These are phyloP conservation scores for Okapia johnstoni DNA, from an alignment of 2,113 vertebrate genomes.

Conservation along the genomic window DNA sequence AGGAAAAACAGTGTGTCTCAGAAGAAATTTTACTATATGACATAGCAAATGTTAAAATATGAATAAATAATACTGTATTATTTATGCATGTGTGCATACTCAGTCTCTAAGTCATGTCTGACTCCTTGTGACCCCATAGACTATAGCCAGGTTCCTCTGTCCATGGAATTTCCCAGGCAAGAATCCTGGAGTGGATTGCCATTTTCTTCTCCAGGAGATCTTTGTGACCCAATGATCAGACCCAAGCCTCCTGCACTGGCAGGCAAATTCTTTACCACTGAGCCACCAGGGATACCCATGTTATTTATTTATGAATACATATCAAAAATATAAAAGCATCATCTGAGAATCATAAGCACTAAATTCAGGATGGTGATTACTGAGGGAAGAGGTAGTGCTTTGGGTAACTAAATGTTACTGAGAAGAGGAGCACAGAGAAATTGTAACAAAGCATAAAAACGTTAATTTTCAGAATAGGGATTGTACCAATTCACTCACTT, in stretches of 20 bases:
- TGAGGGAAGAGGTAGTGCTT: not conserved
- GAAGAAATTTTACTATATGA: not conserved
- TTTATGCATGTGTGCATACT: not conserved
- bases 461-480: not conserved
- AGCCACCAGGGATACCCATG: not conserved
- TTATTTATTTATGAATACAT: not conserved
- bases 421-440: not conserved
- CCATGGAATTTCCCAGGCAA: not conserved
- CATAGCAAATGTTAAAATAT: not conserved
- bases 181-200: not conserved
- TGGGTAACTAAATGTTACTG: not conserved
- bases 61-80: not conserved
- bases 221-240: rapidly evolving
- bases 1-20: constrained; percentile 64
- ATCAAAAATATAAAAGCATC: not conserved
- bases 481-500: not conserved
- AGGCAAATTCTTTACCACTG: not conserved
- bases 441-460: not conserved
- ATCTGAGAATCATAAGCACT: not conserved
- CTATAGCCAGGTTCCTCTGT: not conserved
- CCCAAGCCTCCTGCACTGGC: not conserved
- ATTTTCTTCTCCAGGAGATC: not conserved
- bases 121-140: not conserved
- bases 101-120: not conserved
- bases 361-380: not conserved